Evolutionary conservation across 30 jellyfish, hydroid and myxozoan species (phyloP).

Genomic region (Aurelia sp.): DNA sequence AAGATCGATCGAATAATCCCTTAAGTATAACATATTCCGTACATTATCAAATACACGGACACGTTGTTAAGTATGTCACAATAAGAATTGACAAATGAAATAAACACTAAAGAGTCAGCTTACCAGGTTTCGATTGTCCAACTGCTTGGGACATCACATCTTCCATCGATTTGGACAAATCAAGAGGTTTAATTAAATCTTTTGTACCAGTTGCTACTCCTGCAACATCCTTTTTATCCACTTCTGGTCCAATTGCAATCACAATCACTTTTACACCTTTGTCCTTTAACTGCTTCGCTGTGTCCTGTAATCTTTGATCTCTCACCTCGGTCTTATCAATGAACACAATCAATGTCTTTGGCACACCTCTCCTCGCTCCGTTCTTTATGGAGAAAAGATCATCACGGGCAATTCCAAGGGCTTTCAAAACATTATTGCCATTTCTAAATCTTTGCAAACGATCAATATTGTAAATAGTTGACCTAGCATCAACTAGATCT

Average conservation of each 20-base stretch:
- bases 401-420: conserved; percentile 68
- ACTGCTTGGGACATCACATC: too few species aligned
- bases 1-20: too few species aligned
- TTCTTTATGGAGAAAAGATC: conserved; percentile 33
- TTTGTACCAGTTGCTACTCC: background rate
- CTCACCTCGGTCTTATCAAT: conserved; percentile 4
- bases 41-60: too few species aligned
- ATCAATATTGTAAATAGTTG: background rate
- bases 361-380: conserved; percentile 64
- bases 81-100: too few species aligned
- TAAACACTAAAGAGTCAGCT: too few species aligned
- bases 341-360: conserved; percentile 75
- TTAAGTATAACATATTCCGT: too few species aligned
- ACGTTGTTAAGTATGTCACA: too few species aligned
- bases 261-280: conserved; percentile 48
- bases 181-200: conserved; percentile 27
- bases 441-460: background rate
- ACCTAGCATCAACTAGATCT: too few species aligned
- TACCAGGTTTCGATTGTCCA: too few species aligned
- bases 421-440: conserved; percentile 14
- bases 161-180: background rate
- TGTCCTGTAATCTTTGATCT: background rate
- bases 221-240: background rate
- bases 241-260: conserved; percentile 40
- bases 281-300: conserved; percentile 34